These are phyloP conservation scores for Bugulina stolonifera DNA, from an alignment of 2,888 invertebrate species.

Conservation along the genomic window DNA sequence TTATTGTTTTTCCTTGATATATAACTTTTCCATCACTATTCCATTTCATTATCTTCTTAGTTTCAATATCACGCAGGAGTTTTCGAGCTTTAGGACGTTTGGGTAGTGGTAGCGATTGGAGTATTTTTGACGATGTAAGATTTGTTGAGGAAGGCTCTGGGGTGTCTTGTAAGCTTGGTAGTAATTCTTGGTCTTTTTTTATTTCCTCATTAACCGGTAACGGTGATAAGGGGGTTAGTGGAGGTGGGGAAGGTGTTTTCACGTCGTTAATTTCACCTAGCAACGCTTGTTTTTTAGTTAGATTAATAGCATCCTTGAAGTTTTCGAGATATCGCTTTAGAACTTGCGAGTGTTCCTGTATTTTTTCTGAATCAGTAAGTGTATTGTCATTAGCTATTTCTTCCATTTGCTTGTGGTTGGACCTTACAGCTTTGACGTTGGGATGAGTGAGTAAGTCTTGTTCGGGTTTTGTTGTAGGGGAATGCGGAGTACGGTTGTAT, in stretches of 20 bases:
- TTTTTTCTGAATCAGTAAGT: background rate
- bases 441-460: no score
- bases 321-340: background rate
- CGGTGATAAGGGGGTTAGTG: no score
- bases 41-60: background rate
- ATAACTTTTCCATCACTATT: background rate
- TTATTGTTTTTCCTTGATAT: background rate
- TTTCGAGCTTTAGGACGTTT: background rate
- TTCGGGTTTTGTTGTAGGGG: no score
- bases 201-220: no score
- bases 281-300: background rate
- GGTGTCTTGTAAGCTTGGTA: no score
- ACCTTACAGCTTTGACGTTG: background rate
- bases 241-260: no score
- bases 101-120: background rate
- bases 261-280: no score
- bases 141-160: no score
- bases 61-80: background rate
- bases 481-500: no score
- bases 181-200: no score
- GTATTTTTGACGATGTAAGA: background rate
- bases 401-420: background rate
- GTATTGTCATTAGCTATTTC: background rate
- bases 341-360: background rate
- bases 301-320: background rate